These are phyloP conservation scores for Cryptocheilus praepositus DNA, from an alignment of 2,888 invertebrate genomes.

Conservation along the genomic window DNA sequence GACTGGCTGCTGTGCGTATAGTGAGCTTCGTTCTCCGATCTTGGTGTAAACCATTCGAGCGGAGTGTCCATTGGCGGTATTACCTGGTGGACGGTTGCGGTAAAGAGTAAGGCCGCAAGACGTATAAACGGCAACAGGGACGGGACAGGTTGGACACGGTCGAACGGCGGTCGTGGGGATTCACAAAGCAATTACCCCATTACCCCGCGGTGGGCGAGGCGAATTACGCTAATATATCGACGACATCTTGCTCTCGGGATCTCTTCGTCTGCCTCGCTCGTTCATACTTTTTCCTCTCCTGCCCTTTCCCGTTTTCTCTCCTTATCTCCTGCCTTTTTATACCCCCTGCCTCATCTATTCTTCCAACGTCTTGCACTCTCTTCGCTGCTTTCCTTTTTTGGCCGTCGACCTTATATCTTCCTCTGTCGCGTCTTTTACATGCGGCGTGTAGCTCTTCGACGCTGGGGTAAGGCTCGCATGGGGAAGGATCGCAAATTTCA, in stretches of 20 bases:
- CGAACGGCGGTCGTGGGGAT: conserved; percentile 39
- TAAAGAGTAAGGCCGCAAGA: conserved; percentile 27
- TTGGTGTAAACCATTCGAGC: conserved; percentile 31
- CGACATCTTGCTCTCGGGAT: conserved; percentile 46
- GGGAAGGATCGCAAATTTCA: conserved; percentile 30
- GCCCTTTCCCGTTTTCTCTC: not conserved
- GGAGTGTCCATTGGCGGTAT: conserved; percentile 32
- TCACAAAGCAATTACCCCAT: conserved; percentile 63
- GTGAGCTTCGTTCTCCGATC: conserved; percentile 20
- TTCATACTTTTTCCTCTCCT: conserved; percentile 22
- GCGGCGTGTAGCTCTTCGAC: too few species aligned
- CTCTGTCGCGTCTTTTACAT: not conserved
- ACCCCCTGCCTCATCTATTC: conserved; percentile 7
- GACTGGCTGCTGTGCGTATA: not conserved
- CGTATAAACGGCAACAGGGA: conserved; percentile 35
- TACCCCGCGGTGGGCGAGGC: conserved; percentile 47
- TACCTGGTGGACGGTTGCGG: conserved; percentile 23
- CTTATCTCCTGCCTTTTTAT: not conserved
- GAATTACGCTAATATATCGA: conserved; percentile 63
- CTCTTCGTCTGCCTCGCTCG: conserved; percentile 14
- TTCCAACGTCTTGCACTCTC: not conserved
- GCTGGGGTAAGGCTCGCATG: too few species aligned
- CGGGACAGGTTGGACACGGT: conserved; percentile 31
- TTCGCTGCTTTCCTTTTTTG: not conserved
- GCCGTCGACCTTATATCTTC: too few species aligned